Percentiles rank a stretch among this genome's conserved stretches.
Evolutionary conservation across 2,888 invertebrate genomes (phyloP).

Genomic region (Drosophila siamana): DNA sequence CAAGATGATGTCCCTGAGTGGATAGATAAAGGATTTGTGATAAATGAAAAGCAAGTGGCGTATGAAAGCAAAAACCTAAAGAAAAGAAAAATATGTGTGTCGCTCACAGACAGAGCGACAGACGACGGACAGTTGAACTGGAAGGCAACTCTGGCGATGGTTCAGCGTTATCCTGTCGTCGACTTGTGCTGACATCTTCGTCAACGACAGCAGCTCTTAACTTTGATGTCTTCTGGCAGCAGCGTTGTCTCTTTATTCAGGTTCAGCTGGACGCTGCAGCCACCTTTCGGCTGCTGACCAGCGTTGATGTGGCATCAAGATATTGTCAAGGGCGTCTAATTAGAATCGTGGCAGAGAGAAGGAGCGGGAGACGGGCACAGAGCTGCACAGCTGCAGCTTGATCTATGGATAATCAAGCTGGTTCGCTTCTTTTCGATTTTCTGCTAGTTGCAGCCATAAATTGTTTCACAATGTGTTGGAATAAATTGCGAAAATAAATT

Average conservation of each 20-base stretch:
- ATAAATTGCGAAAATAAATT: conserved; percentile 76
- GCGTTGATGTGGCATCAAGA: conserved; percentile 32
- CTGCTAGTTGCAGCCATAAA: conserved; percentile 16
- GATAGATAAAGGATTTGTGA: conserved; percentile 80
- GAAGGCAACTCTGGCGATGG: conserved; percentile 13
- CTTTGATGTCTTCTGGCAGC: conserved; percentile 48
- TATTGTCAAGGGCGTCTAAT: conserved; percentile 27
- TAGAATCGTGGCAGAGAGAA: conserved; percentile 3
- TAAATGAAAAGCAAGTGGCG: conserved; percentile 79
- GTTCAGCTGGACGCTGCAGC: conserved; percentile 14
- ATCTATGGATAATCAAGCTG: conserved; percentile 25
- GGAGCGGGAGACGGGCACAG: background rate
- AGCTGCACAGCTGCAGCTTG: conserved; percentile 1
- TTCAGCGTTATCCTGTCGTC: conserved; percentile 45
- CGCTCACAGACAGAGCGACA: conserved; percentile 23
- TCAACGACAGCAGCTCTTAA: conserved; percentile 54
- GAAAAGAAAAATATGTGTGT: conserved; percentile 61
- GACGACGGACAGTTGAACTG: conserved; percentile 8
- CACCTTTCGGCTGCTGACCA: conserved; percentile 4
- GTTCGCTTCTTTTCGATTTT: conserved; percentile 1
- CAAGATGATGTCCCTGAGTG: conserved; percentile 73
- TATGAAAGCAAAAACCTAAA: conserved; percentile 67
- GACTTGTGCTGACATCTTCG: conserved; percentile 63
- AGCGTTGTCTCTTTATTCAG: conserved; percentile 18
- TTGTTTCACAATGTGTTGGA: conserved; percentile 46